Base-by-base conservation (phyloP, 92 coral and sea anemone genomes). In the Diadumene lineata region DNA sequence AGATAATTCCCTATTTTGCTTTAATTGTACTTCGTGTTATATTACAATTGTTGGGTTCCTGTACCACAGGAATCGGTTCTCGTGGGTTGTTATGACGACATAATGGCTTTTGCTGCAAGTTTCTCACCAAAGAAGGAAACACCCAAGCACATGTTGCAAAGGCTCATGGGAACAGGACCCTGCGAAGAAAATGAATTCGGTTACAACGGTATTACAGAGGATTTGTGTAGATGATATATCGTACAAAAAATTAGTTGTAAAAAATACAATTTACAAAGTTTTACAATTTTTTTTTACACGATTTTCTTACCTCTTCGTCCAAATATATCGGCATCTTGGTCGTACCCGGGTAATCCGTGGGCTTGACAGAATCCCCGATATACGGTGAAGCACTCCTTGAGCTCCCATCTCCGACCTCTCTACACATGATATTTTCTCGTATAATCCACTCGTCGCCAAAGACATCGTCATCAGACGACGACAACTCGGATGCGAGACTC, bases 41-140 rank as follows among this genome's bases (percentile, higher is more conserved):
- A n/a, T n/a, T n/a, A n/a, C n/a, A n/a, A n/a, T n/a, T n/a, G n/a
- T n/a, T n/a, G n/a, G n/a, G n/a, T n/a, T n/a, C n/a, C n/a, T n/a
- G n/a, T n/a, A n/a, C n/a, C n/a, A 3, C 31, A 60, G 29, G 7
- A 11, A 60, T 60, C 65, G 65, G 27, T 7, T 23, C 31, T 26
- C 43, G 43, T n/a, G 31, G 7, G 43, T 62, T 21, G 43, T 62
- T 22, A 62, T 23, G 68, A 62, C 43, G 43, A 30, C 38, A 28
- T 23, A 11, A 28, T 13, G 15, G 43, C 68, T 19, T 62, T 62
- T 29, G 43, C 68, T 13, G 43, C 51, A 30, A 80, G 75, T 31
- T 79, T 70, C 70, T 91, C 97, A 19, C 97, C 97, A 50, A 91
- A 91, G 85, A 91, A 91, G 18, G 97, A 91, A 43, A 84, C 76